Conservation (phyloP, 2,113 vertebrate genomes). For the Pelmatolapia mariae region DNA sequence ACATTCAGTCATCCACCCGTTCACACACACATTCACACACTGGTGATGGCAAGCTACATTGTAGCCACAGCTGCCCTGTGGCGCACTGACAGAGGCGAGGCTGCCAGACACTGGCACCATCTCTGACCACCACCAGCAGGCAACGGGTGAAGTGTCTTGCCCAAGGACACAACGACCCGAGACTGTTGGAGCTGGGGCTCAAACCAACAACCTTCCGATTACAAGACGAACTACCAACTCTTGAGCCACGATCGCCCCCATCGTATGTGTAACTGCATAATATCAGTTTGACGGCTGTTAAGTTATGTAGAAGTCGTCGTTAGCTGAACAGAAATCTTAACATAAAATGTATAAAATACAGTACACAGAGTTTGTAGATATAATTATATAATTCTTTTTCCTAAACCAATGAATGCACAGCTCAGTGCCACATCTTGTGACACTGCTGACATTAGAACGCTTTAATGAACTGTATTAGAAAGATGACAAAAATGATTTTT, state of each 20-base stretch:
- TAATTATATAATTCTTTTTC: background rate
- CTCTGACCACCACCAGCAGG: background rate
- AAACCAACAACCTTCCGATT: background rate
- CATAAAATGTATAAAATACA: background rate
- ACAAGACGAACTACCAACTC: background rate
- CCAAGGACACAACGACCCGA: background rate
- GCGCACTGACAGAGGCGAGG: background rate
- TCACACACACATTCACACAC: background rate
- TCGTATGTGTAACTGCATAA: background rate
- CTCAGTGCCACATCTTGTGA: background rate
- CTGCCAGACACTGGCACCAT: background rate
- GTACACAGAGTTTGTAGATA: background rate
- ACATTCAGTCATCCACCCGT: background rate
- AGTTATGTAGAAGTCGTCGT: background rate
- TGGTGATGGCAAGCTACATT: background rate
- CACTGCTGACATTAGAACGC: background rate
- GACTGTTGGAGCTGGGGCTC: background rate
- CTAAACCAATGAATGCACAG: background rate
- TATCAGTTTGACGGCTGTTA: background rate
- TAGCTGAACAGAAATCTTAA: background rate
- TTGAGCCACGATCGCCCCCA: background rate
- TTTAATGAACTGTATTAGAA: background rate
- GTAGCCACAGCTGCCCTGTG: background rate
- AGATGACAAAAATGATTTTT: background rate
- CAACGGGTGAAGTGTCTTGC: background rate